Evolutionary conservation across 2,888 invertebrate genomes (phyloP).

Genomic region (Tachystola acroxantha): DNA sequence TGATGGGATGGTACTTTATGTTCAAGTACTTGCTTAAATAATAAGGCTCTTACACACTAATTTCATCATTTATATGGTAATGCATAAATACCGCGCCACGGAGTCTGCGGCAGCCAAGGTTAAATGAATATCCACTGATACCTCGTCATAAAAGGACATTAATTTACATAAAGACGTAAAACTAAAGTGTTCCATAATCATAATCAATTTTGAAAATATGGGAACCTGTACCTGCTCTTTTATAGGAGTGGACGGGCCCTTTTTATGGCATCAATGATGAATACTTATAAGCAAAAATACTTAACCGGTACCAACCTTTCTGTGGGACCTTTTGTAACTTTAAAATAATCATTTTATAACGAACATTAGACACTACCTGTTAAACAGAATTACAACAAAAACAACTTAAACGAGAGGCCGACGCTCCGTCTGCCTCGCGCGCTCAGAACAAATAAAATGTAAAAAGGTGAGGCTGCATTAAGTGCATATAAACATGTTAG

Average conservation of each 20-base stretch:
- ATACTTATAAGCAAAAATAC: no score
- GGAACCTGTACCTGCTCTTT: no score
- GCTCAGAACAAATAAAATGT: conserved; percentile 70
- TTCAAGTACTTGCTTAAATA: no score
- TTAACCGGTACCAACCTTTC: no score
- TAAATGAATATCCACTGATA: not conserved
- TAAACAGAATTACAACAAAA: conserved; percentile 69
- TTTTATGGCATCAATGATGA: no score
- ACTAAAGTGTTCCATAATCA: no score
- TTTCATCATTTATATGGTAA: not conserved
- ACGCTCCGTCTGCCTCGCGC: conserved; percentile 67
- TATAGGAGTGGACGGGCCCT: no score
- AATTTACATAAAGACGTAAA: no score
- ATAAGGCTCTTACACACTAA: no score
- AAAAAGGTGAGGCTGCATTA: conserved; percentile 76
- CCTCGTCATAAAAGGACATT: not conserved
- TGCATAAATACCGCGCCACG: conserved; percentile 13
- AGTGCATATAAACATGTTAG: conserved; percentile 77
- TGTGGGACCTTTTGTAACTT: not conserved
- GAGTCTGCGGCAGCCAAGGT: conserved; percentile 10
- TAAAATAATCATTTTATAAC: conserved; percentile 43
- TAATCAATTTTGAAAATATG: no score
- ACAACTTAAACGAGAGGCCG: conserved; percentile 62
- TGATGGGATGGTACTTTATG: no score
- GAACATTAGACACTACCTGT: conserved; percentile 62